Evolutionary conservation across 2,888 invertebrate genomes (phyloP).

Genomic region (Mesochorus sp.): DNA sequence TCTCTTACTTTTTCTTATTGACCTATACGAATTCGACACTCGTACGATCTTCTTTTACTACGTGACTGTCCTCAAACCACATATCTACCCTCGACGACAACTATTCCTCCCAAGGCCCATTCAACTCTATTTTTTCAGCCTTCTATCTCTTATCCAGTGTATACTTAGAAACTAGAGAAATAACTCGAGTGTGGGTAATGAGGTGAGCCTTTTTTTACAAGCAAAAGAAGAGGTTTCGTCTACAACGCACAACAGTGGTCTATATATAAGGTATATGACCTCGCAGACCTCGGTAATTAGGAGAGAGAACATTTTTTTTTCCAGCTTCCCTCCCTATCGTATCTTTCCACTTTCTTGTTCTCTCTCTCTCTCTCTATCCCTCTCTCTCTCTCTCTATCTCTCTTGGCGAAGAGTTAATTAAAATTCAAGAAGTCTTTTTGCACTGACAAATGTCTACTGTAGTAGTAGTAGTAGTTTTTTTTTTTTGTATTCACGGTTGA

Average conservation of each 20-base stretch:
- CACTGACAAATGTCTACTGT: background rate
- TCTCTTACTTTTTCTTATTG: too few relatives aligned
- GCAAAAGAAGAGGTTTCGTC: conserved; percentile 31
- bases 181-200: conserved; percentile 55
- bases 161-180: conserved; percentile 24
- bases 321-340: background rate
- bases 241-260: conserved; percentile 2
- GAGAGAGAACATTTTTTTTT: conserved; percentile 41
- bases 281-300: conserved; percentile 58
- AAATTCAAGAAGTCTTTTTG: conserved; percentile 41
- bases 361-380: conserved; percentile 10
- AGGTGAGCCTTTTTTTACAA: conserved; percentile 57
- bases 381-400: background rate
- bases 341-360: background rate
- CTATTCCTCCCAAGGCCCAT: too few relatives aligned
- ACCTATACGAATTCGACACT: background rate
- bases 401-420: conserved; percentile 53
- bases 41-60: too few relatives aligned
- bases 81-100: too few relatives aligned
- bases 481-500: background rate
- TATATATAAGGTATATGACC: conserved; percentile 31
- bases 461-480: background rate
- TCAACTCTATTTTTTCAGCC: background rate
- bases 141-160: background rate
- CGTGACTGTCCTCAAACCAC: too few relatives aligned